phyloP scores from a whole-genome alignment of 2,113 vertebrate genomes.

The Larimichthys crocea region DNA sequence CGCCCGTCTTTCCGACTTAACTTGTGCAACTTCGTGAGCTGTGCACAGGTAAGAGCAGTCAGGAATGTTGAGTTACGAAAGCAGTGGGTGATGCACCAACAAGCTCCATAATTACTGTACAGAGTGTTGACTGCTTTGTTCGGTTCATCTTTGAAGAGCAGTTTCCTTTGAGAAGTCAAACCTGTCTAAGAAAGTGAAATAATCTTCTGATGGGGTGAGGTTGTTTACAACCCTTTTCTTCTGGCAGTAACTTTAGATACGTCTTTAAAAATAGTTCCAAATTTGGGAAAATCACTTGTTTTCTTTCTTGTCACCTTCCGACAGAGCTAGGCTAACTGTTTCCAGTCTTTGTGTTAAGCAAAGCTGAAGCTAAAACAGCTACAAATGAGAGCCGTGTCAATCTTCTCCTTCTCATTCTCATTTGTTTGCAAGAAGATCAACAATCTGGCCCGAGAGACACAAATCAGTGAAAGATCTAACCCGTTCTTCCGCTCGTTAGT shows the following conservation, averaged over 20 bases:
- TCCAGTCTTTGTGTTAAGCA: neutral
- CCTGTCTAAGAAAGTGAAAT: neutral
- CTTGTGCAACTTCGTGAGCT: neutral
- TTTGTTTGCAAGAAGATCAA: no score
- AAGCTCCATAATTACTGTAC: neutral
- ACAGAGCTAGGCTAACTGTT: neutral
- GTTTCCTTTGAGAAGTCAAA: neutral
- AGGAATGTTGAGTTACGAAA: slow-evolving; percentile 7
- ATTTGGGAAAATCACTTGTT: no score
- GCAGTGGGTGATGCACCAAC: neutral
- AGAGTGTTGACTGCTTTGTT: neutral
- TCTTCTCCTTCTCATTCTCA: neutral
- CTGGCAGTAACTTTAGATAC: no score
- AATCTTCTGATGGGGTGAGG: neutral
- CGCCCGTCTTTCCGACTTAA: neutral
- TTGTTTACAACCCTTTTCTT: neutral
- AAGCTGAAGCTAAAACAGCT: neutral
- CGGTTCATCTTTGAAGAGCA: neutral
- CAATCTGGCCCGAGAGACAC: no score
- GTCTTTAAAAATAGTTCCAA: no score
- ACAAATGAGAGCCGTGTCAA: neutral
- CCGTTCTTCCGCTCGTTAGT: no score
- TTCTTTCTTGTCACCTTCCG: neutral
- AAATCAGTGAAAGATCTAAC: no score
- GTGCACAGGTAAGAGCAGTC: neutral